These are phyloP conservation scores for Acleris holmiana DNA, from an alignment of 2,888 invertebrate species.

Conservation along the genomic window DNA sequence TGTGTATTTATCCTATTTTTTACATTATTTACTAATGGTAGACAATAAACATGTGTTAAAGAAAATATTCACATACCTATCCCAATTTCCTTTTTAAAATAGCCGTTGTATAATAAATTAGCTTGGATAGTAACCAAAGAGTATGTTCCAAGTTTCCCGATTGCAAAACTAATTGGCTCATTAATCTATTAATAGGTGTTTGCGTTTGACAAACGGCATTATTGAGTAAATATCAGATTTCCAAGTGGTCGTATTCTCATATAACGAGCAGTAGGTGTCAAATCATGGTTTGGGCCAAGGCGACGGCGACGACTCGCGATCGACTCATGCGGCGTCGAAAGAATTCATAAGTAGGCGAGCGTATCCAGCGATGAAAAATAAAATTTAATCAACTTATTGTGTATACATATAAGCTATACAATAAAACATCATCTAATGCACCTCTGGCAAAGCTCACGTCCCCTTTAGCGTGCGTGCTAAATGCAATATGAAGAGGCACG, in stretches of 20 bases:
- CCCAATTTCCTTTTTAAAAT: too few relatives aligned
- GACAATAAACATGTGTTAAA: too few relatives aligned
- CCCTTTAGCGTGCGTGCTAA: not conserved
- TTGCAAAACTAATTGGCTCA: too few relatives aligned
- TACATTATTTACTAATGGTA: too few relatives aligned
- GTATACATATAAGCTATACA: not conserved
- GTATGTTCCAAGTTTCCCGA: too few relatives aligned
- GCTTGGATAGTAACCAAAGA: too few relatives aligned
- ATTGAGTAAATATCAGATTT: slow-evolving; percentile 30
- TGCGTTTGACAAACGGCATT: slow-evolving; percentile 9
- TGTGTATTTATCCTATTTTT: too few relatives aligned
- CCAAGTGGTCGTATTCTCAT: slow-evolving; percentile 27
- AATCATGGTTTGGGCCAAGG: slow-evolving; percentile 57
- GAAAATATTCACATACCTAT: too few relatives aligned
- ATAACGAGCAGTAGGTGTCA: slow-evolving; percentile 53
- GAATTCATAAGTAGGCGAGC: slow-evolving; percentile 27
- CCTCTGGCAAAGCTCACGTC: not conserved
- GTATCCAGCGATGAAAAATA: not conserved
- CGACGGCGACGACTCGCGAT: slow-evolving; percentile 28
- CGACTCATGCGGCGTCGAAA: slow-evolving; percentile 8
- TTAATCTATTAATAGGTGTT: not conserved
- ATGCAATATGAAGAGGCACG: not conserved
- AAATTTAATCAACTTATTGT: slow-evolving; percentile 1
- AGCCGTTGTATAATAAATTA: too few relatives aligned
- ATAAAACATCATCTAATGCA: not conserved